Conservation (phyloP, 1,140 invertebrate species). For the Ericerus pela region DNA sequence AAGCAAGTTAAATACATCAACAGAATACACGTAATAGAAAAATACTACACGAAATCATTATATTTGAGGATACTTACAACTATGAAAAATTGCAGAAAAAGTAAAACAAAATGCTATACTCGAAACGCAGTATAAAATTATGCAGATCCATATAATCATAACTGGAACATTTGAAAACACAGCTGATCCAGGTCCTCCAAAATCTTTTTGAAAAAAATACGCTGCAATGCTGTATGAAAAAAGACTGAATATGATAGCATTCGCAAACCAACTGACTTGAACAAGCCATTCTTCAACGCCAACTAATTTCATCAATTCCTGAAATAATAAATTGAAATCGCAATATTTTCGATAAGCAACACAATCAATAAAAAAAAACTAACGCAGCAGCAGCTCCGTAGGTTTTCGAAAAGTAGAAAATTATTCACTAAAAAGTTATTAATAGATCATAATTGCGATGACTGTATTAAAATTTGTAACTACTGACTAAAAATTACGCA, state of each 20-base stretch:
- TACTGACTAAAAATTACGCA: too few relatives aligned
- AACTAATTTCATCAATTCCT: slow-evolving; percentile 59
- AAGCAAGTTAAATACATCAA: not conserved
- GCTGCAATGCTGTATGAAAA: slow-evolving; percentile 35
- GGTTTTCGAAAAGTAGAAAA: too few relatives aligned
- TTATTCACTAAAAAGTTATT: too few relatives aligned
- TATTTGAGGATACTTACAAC: not conserved
- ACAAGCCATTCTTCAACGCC: slow-evolving; percentile 45
- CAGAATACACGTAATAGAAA: not conserved
- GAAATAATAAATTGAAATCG: too few relatives aligned
- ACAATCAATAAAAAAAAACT: too few relatives aligned
- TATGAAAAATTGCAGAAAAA: not conserved
- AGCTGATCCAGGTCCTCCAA: slow-evolving; percentile 23
- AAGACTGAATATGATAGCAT: slow-evolving; percentile 39
- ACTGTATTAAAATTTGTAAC: too few relatives aligned
- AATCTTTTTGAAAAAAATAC: slow-evolving; percentile 29
- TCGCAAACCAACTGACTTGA: slow-evolving; percentile 47
- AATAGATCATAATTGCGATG: too few relatives aligned
- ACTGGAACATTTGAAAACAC: slow-evolving; percentile 31
- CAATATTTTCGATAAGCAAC: too few relatives aligned
- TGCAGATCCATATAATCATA: slow-evolving; percentile 22
- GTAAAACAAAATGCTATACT: not conserved
- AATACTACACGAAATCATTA: too few relatives aligned
- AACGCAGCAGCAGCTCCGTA: too few relatives aligned
- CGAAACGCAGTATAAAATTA: not conserved